phyloP scores from a whole-genome alignment of 1,140 invertebrate species.

The Eulimnadia texana region DNA sequence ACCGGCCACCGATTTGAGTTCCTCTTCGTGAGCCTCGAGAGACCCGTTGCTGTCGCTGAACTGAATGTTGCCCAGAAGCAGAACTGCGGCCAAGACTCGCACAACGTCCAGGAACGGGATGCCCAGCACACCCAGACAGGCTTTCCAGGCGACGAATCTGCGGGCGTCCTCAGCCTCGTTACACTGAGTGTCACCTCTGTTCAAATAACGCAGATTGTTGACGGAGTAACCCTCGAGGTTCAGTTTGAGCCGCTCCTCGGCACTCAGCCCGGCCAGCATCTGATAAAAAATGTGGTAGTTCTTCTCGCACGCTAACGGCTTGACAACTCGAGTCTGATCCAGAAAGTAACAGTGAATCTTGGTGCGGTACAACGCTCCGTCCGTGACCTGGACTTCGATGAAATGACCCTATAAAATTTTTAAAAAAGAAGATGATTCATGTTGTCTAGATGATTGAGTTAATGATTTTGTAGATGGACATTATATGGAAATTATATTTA shows the following conservation, averaged over 20 bases:
- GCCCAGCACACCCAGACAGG: slow-evolving; percentile 68
- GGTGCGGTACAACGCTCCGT: slow-evolving; percentile 81
- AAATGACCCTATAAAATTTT: slow-evolving; percentile 71
- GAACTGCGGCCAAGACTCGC: slow-evolving; percentile 71
- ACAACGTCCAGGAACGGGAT: slow-evolving; percentile 89
- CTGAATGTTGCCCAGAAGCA: slow-evolving; percentile 79
- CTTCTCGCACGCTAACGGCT: slow-evolving; percentile 68
- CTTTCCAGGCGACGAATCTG: slow-evolving; percentile 75
- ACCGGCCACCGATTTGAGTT: slow-evolving; percentile 67
- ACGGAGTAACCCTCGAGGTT: slow-evolving; percentile 69
- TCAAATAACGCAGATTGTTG: slow-evolving; percentile 62
- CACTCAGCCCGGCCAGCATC: slow-evolving; percentile 74
- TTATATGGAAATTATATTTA: slow-evolving; percentile 34
- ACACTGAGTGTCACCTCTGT: slow-evolving; percentile 49
- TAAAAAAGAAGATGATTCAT: not conserved
- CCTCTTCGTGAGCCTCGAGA: slow-evolving; percentile 37
- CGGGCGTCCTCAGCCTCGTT: slow-evolving; percentile 59
- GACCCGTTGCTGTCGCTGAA: slow-evolving; percentile 35
- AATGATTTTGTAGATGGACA: not conserved
- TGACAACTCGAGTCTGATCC: slow-evolving; percentile 80
- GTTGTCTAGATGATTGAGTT: not conserved
- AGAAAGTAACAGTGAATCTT: slow-evolving; percentile 93
- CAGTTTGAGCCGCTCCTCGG: slow-evolving; percentile 60
- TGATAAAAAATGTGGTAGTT: slow-evolving; percentile 98
- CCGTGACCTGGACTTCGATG: slow-evolving; percentile 91